A percentile compares a stretch with the other conserved stretches of the same genome.
Conservation (phyloP, 2,113 vertebrate genomes). For the Boulengeromyrus knoepffleri region DNA sequence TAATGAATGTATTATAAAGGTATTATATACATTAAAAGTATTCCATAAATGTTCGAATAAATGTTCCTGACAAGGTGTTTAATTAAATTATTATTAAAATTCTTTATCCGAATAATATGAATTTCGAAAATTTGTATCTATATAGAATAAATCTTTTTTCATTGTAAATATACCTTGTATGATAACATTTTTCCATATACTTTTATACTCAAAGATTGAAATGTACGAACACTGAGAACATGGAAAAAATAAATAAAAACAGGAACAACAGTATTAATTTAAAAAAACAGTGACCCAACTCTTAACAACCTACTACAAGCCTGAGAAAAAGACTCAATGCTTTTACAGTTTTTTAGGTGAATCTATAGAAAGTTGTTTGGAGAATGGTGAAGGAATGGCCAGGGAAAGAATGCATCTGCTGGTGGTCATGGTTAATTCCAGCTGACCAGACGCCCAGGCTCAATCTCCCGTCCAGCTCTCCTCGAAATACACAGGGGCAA, state of each 20-base stretch:
- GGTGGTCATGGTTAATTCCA: constrained; percentile 62
- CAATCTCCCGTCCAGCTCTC: constrained; percentile 16
- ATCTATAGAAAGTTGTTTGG: neutral
- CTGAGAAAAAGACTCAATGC: neutral
- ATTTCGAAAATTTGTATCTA: neutral
- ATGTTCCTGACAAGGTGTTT: neutral
- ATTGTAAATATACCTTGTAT: neutral
- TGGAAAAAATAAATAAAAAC: neutral
- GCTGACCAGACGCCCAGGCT: constrained; percentile 38
- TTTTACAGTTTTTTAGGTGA: neutral
- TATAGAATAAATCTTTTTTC: neutral
- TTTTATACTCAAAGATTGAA: neutral
- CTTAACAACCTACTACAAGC: neutral
- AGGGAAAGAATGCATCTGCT: constrained; percentile 53
- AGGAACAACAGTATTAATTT: neutral
- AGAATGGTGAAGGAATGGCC: neutral
- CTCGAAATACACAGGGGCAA: constrained; percentile 67
- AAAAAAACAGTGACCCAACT: neutral
- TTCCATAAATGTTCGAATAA: neutral
- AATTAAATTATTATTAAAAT: neutral
- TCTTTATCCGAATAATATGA: neutral
- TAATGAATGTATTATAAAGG: neutral
- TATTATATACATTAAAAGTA: neutral
- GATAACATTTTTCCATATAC: neutral
- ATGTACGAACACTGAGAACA: neutral